Evolutionary conservation across 1,140 invertebrate species (phyloP).

Genomic region (Heliconius melpomene): DNA sequence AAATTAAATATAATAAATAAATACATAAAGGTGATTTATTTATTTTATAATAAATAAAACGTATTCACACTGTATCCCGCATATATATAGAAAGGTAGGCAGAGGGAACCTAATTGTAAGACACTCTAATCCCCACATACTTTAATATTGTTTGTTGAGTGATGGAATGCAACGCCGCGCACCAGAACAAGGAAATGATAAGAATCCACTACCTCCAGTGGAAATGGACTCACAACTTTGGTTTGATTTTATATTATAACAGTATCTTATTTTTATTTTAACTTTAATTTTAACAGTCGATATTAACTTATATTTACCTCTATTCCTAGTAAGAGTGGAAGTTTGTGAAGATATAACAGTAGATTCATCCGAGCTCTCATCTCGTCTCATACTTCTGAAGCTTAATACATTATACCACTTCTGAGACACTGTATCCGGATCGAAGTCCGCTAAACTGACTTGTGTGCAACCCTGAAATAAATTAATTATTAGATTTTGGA

Average conservation of each 20-base stretch:
- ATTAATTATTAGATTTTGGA: slow-evolving; percentile 17
- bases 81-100: too few relatives aligned
- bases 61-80: too few relatives aligned
- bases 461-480: slow-evolving; percentile 93
- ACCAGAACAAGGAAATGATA: too few relatives aligned
- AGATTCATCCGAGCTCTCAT: slow-evolving; percentile 97
- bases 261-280: too few relatives aligned
- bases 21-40: too few relatives aligned
- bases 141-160: background rate
- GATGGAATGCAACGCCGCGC: too few relatives aligned
- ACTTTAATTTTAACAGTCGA: too few relatives aligned
- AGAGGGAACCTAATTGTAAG: too few relatives aligned
- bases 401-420: slow-evolving; percentile 98
- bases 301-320: slow-evolving; percentile 80
- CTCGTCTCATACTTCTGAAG: slow-evolving; percentile 92
- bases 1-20: background rate
- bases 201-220: too few relatives aligned
- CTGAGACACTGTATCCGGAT: slow-evolving; percentile 88
- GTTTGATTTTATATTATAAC: too few relatives aligned
- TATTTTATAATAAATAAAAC: too few relatives aligned
- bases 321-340: slow-evolving; percentile 96
- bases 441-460: slow-evolving; percentile 97
- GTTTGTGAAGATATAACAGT: slow-evolving; percentile 98
- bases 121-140: background rate
- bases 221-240: too few relatives aligned